A percentile compares a stretch with the other conserved stretches of the same genome.
These are phyloP conservation scores for Drosophila paranaensis DNA, from an alignment of 2,888 invertebrate species.

Conservation along the genomic window DNA sequence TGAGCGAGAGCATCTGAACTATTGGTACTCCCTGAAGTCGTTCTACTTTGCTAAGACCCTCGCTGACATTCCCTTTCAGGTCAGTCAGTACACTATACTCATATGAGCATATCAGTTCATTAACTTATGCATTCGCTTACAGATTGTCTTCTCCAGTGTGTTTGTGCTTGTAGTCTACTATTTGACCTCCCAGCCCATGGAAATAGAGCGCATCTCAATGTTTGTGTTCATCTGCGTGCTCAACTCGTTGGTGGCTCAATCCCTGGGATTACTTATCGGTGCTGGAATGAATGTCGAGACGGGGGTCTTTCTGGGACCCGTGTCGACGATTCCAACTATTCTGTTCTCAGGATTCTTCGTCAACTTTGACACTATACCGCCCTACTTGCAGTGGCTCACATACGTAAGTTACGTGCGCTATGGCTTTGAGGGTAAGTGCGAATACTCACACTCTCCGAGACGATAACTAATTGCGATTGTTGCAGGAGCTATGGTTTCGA, in stretches of 20 bases:
- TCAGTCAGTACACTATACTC: slow-evolving; percentile 83
- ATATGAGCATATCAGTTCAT: neutral
- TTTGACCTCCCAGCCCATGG: slow-evolving; percentile 97
- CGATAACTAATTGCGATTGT: neutral
- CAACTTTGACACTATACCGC: slow-evolving; percentile 95
- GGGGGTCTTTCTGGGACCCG: slow-evolving; percentile 93
- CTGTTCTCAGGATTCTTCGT: slow-evolving; percentile 98
- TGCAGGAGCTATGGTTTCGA: slow-evolving; percentile 91
- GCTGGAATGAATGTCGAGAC: slow-evolving; percentile 95
- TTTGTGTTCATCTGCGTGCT: slow-evolving; percentile 87
- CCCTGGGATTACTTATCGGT: slow-evolving; percentile 95
- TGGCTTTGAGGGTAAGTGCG: slow-evolving; percentile 91
- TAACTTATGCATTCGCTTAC: slow-evolving; percentile 64
- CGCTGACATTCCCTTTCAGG: slow-evolving; percentile 98
- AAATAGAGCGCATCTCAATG: slow-evolving; percentile 89
- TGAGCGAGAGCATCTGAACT: slow-evolving; percentile 96
- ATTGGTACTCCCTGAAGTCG: slow-evolving; percentile 98
- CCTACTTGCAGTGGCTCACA: slow-evolving; percentile 94
- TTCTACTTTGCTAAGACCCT: slow-evolving; percentile 98
- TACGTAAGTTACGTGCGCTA: slow-evolving; percentile 96
- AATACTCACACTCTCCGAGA: neutral
- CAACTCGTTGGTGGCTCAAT: slow-evolving; percentile 96
- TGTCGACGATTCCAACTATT: slow-evolving; percentile 95
- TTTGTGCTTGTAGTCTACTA: slow-evolving; percentile 97
- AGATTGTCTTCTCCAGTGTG: slow-evolving; percentile 94